phyloP scores from a whole-genome alignment of 1,140 invertebrate species.

The Cydia splendana region DNA sequence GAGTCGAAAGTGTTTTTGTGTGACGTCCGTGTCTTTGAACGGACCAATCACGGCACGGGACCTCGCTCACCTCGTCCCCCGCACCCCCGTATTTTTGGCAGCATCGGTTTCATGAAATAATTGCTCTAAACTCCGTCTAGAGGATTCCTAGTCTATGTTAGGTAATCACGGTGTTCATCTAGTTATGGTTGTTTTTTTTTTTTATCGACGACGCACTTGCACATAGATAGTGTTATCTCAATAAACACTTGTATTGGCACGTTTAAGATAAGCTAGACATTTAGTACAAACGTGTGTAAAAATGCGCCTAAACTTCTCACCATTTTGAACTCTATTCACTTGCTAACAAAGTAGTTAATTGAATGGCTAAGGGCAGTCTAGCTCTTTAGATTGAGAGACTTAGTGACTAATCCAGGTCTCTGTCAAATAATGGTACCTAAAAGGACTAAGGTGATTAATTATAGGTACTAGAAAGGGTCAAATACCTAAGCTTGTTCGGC shows the following conservation, averaged over 20 bases:
- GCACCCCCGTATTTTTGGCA: too few species aligned
- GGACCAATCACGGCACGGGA: too few species aligned
- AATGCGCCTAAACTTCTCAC: not conserved
- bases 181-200: not conserved
- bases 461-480: constrained; percentile 6
- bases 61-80: too few species aligned
- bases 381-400: not conserved
- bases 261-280: constrained; percentile 11
- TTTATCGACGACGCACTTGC: constrained; percentile 1
- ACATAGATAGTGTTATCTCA: constrained; percentile 15
- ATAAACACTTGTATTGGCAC: constrained; percentile 1
- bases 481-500: not conserved
- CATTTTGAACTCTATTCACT: not conserved
- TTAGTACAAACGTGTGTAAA: not conserved
- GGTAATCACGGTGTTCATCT: not conserved
- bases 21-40: too few species aligned
- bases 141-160: too few species aligned
- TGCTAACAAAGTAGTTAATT: not conserved
- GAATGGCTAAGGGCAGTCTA: too few species aligned
- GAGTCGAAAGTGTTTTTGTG: too few species aligned
- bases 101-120: too few species aligned
- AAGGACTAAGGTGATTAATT: constrained; percentile 11
- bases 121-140: too few species aligned
- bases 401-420: constrained; percentile 8
- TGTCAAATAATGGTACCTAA: not conserved